Percentiles rank a stretch among this genome's conserved stretches.
Conservation (phyloP, 2,888 invertebrate genomes). For the Apodemia hepburni region DNA sequence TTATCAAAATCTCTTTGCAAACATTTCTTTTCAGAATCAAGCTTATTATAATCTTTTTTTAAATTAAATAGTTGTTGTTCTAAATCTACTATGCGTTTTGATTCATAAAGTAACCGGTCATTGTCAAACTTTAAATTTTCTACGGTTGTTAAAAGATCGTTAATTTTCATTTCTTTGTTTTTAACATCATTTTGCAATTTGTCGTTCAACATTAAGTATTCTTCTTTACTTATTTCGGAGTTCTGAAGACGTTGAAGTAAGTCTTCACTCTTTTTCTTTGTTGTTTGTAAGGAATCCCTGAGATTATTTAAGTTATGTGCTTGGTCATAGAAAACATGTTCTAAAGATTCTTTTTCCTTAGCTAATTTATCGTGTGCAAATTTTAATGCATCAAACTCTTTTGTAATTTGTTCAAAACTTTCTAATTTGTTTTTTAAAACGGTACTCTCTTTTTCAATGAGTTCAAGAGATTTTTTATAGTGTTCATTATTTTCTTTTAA, state of each 20-base stretch:
- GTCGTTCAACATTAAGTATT: conserved; percentile 14
- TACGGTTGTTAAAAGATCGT: conserved; percentile 24
- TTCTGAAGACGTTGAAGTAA: conserved; percentile 29
- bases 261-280: conserved; percentile 32
- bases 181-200: conserved; percentile 7
- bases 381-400: conserved; percentile 43
- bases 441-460: conserved; percentile 47
- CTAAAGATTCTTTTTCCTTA: conserved; percentile 44
- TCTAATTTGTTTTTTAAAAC: conserved; percentile 43
- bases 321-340: conserved; percentile 41
- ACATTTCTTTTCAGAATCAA: conserved; percentile 42
- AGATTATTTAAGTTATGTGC: conserved; percentile 28
- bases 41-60: conserved; percentile 37
- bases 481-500: conserved; percentile 46
- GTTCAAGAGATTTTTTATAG: conserved; percentile 43
- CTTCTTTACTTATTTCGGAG: conserved; percentile 29
- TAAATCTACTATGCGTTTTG: conserved; percentile 8
- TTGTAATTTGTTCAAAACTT: conserved; percentile 40
- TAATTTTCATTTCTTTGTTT: conserved; percentile 18
- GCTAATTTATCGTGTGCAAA: conserved; percentile 38
- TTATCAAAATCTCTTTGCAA: conserved; percentile 40
- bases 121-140: conserved; percentile 28
- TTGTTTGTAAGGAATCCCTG: conserved; percentile 27
- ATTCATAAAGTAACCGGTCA: background rate
- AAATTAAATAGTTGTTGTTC: conserved; percentile 37